These are phyloP conservation scores for Sesamia inferens DNA, from an alignment of 2,888 invertebrate species.

Conservation along the genomic window DNA sequence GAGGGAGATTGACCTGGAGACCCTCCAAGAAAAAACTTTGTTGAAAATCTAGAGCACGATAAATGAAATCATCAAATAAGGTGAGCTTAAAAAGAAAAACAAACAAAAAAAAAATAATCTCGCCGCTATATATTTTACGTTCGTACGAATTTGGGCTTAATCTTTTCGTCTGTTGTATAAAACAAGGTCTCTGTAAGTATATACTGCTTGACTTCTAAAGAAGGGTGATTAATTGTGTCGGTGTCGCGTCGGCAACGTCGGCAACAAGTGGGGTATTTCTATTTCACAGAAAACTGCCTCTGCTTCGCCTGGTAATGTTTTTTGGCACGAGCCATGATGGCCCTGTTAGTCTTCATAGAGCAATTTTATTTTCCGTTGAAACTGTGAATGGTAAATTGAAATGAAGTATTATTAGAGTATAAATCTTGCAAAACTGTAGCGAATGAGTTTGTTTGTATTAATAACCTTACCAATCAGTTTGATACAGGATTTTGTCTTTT, in stretches of 20 bases:
- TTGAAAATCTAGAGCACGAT: too few species aligned
- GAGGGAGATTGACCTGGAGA: too few species aligned
- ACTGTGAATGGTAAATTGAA: not conserved
- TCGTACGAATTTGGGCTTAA: not conserved
- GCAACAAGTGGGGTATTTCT: conserved; percentile 58
- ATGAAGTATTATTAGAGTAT: not conserved
- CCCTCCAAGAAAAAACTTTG: too few species aligned
- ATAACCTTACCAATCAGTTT: not conserved
- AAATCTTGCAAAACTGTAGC: not conserved
- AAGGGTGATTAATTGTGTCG: conserved; percentile 50
- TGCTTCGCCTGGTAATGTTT: conserved; percentile 1
- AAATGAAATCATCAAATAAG: not conserved
- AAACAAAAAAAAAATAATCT: not conserved
- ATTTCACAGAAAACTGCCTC: conserved; percentile 46
- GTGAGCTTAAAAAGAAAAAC: too few species aligned
- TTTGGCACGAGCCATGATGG: not conserved
- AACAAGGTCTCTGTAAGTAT: conserved; percentile 1
- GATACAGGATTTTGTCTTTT: too few species aligned
- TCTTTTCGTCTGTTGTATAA: not conserved
- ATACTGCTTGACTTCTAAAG: conserved; percentile 4
- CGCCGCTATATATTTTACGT: not conserved
- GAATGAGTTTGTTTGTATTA: not conserved
- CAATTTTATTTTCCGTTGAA: conserved; percentile 14
- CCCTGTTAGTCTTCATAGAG: conserved; percentile 9
- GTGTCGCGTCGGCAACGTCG: conserved; percentile 41